Conservation (phyloP, 2,797 vertebrate genomes). For the Okamejei kenojei region DNA sequence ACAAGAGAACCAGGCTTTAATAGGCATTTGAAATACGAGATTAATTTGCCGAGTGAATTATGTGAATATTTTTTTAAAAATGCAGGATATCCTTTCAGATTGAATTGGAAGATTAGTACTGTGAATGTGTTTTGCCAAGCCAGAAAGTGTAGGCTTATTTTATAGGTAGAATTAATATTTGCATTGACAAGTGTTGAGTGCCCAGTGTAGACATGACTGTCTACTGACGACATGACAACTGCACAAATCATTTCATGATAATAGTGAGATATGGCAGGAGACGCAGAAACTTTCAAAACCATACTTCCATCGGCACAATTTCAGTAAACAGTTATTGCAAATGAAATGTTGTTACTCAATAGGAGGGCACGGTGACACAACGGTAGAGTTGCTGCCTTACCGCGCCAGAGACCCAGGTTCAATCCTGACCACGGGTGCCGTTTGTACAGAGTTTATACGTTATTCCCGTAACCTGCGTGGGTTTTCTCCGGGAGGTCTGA, state of each 20-base stretch:
- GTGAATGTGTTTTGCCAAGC: not conserved
- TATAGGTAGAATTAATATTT: constrained; percentile 18
- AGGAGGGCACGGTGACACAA: too few species aligned
- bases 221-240: not conserved
- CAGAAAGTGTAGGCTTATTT: not conserved
- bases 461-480: too few species aligned
- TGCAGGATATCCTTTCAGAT: too few species aligned
- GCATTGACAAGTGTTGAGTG: not conserved
- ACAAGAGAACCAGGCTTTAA: not conserved
- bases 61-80: too few species aligned
- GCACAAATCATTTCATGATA: not conserved
- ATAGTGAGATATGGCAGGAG: not conserved
- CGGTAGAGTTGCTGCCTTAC: too few species aligned
- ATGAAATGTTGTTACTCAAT: not conserved
- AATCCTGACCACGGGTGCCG: too few species aligned
- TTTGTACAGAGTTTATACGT: too few species aligned
- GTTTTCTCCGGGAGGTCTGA: too few species aligned
- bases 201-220: not conserved
- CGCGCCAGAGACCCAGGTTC: too few species aligned
- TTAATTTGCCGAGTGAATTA: not conserved
- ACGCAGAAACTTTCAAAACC: not conserved
- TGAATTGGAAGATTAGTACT: not conserved
- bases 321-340: too few species aligned
- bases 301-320: not conserved
- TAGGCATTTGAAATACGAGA: not conserved